Percentiles rank a stretch among this genome's conserved stretches.
Conservation (phyloP, 2,113 vertebrate species). For the Rhombomys opimus region DNA sequence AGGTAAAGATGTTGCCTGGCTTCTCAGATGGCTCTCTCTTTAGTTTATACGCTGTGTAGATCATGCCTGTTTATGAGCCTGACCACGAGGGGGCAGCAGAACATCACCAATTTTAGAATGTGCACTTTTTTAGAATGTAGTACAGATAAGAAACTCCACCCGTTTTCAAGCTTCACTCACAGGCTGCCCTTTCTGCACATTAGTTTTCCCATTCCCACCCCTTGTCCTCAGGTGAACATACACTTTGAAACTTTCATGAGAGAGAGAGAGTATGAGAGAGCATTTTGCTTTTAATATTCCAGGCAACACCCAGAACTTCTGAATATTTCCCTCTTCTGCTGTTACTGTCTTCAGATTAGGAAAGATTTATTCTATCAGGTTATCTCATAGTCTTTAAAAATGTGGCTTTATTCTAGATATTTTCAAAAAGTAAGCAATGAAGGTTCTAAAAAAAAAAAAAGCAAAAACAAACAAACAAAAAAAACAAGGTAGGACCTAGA, state of each 20-base stretch:
- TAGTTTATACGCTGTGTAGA: not conserved
- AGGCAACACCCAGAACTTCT: slow-evolving; percentile 10
- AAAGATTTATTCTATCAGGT: not conserved
- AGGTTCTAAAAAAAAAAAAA: not conserved
- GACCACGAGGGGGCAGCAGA: slow-evolving; percentile 66
- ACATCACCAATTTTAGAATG: not conserved
- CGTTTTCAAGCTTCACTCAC: not conserved
- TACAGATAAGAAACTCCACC: not conserved
- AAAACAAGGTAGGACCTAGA: not conserved
- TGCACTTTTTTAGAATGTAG: not conserved
- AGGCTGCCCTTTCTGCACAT: not conserved
- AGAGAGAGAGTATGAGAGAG: not conserved
- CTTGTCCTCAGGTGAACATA: not conserved
- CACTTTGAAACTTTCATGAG: not conserved
- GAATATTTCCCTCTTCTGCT: slow-evolving; percentile 13
- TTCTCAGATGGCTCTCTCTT: not conserved
- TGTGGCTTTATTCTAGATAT: not conserved
- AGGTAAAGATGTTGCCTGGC: not conserved
- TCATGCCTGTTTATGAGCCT: fast-evolving
- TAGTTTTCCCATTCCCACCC: not conserved
- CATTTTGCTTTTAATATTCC: slow-evolving; percentile 28
- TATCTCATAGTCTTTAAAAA: slow-evolving; percentile 30
- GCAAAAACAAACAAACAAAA: too few relatives aligned
- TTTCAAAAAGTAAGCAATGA: not conserved
- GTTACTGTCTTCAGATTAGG: slow-evolving; percentile 40